These are phyloP conservation scores for Rhagonycha fulva DNA, from an alignment of 2,888 invertebrate genomes.

Conservation along the genomic window DNA sequence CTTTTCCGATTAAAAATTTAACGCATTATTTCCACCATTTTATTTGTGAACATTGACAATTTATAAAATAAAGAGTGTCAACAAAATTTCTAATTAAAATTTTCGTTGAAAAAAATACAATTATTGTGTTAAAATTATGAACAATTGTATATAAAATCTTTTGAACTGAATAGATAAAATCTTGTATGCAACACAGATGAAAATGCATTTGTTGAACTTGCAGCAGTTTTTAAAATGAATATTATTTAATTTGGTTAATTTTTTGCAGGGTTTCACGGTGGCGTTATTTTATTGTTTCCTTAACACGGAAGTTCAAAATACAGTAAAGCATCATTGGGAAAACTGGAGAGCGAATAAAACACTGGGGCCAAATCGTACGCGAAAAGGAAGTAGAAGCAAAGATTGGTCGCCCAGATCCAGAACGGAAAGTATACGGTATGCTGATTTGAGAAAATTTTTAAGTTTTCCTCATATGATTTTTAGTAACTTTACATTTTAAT, in stretches of 20 bases:
- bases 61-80: no score
- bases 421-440: conserved; percentile 82
- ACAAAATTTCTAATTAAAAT: no score
- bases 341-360: conserved; percentile 75
- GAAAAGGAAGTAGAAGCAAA: conserved; percentile 75
- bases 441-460: not conserved
- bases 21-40: not conserved
- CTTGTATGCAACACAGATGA: no score
- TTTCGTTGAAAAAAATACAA: no score
- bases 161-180: no score
- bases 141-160: no score
- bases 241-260: not conserved
- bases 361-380: conserved; percentile 63
- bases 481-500: conserved; percentile 7
- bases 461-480: not conserved
- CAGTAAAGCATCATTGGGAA: conserved; percentile 79
- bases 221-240: not conserved
- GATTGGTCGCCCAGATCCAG: conserved; percentile 82
- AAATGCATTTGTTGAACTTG: no score
- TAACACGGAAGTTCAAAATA: conserved; percentile 88
- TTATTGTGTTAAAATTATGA: no score
- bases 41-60: not conserved
- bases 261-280: conserved; percentile 81
- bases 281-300: conserved; percentile 92
- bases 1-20: not conserved